Base-by-base conservation (phyloP, 2,888 invertebrate species). In the Heteromyza rotundicornis region DNA sequence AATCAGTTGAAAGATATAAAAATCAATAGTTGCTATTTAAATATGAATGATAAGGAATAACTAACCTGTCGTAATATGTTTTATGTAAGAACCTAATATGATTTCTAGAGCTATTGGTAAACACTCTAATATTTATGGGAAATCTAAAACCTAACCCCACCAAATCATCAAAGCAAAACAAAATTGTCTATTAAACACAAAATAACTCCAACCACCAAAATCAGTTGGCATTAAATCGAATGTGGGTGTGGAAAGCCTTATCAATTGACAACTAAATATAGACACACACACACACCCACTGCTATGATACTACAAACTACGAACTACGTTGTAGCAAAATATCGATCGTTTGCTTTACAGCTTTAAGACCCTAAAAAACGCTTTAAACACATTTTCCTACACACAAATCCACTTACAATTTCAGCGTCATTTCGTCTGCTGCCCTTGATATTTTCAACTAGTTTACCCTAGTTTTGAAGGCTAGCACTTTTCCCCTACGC, bases 391-490 rank as follows among this genome's bases (percentile, higher is more conserved):
- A 60, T 16, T 23, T 12, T 12, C n/a, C n/a, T 27, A 52, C 27
- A 17, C 17, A 32, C 52, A 52, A 22, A 50, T 52, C n/a, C 52
- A 52, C 52, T 53, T 59, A 59, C 17, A 47, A 27, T 59, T 59
- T 47, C 60, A 58, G 57, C 60, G 66, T 59, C 66, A 53, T 59
- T 60, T 59, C 61, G 65, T 68, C 65, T 68, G 64, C 49, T 66
- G 68, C 65, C 68, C 68, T 68, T 68, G 66, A 68, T 65, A 54
- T n/a, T 60, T 60, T 57, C 57, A 57, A 60, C 56, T 50, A 54
- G 60, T 63, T 63, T 63, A 60, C 60, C 63, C 63, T 49, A 57
- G 63, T 63, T 63, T 60, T 40, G 14, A n/a, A 10, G 5, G 19
- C 47, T 47, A 20, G 47, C 3, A 20, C 14, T 40, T 47, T 20